phyloP scores from a whole-genome alignment of 1,140 invertebrate genomes.

The Cydia pomonella region DNA sequence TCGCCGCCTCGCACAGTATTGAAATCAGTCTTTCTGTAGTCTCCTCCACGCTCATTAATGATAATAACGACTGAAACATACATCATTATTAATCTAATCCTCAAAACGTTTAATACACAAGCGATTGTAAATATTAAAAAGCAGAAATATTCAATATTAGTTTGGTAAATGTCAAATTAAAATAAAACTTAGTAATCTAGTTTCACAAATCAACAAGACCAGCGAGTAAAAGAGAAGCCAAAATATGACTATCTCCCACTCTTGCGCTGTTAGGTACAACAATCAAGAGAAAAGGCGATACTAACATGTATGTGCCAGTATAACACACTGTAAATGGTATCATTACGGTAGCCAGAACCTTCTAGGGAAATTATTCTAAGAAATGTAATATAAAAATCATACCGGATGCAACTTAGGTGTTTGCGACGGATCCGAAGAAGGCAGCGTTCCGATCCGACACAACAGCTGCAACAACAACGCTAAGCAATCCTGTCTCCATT shows the following conservation, averaged over 20 bases:
- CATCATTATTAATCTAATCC: background rate
- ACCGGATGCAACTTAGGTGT: conserved; percentile 71
- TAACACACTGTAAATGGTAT: too few relatives aligned
- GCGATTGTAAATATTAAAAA: background rate
- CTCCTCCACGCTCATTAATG: conserved; percentile 90
- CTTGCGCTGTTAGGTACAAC: too few relatives aligned
- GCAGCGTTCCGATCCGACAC: conserved; percentile 91
- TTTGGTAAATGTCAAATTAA: too few relatives aligned
- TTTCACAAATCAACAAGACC: too few relatives aligned
- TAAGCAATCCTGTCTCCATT: conserved; percentile 97
- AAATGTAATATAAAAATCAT: conserved; percentile 55
- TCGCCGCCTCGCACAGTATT: conserved; percentile 92
- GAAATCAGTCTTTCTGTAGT: conserved; percentile 91
- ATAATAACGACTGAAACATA: conserved; percentile 84
- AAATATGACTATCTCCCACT: too few relatives aligned
- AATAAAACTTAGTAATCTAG: too few relatives aligned
- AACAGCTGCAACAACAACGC: conserved; percentile 92
- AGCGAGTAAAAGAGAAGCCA: too few relatives aligned
- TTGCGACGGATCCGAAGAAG: conserved; percentile 59
- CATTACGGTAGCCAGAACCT: too few relatives aligned
- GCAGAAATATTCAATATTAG: too few relatives aligned
- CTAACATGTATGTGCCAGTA: too few relatives aligned
- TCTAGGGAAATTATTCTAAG: too few relatives aligned
- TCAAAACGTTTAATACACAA: background rate
- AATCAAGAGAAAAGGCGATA: too few relatives aligned